Base-by-base conservation (phyloP, 2,113 vertebrate genomes). In the Pagrus major region DNA sequence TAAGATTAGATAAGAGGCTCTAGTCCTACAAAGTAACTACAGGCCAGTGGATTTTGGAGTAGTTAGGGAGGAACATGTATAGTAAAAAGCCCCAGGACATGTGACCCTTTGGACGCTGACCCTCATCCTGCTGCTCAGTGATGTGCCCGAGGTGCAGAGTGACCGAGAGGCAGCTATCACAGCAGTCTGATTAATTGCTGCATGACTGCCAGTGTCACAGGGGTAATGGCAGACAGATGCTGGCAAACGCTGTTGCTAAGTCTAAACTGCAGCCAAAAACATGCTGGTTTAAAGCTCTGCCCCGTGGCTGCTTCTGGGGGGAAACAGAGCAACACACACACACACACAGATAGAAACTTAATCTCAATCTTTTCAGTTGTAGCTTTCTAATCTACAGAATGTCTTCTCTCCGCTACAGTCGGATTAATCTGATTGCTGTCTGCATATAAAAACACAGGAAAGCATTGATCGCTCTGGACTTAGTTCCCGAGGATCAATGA, bases 161-260 rank as follows among this genome's bases (percentile, higher is more conserved):
- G 77, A 85, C 80, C 64, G 33, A 63, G 60, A 41, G 71, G 71
- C 60, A 56, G 61, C 86, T 61, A 89, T 82, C 72, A 79, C 59
- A 80, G 39, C 76, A 31, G 49, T 77, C 78, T 76, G 83, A 91
- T 91, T 86, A 91, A 92, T 89, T 46, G 54, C 86, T 83, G 74
- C 79, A 64, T 70, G 86, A 69, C 86, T 86, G 82, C 77, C 72
- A 81, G 85, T 70, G 88, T 81, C 87, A 79, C 39, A 20, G 46
- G 79, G 75, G 86, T 83, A 85, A 91, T 80, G 78, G 86, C 65
- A 76, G 78, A 83, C 90, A 93, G 91, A 93, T 92, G 92, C 86
- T 85, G 78, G 81, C 78, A 68, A 80, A 83, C 3, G 55, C 75
- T 55, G 60, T 2, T 27, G 66, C 72, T 29, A 11, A 59, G 61